phyloP scores from a whole-genome alignment of 1,140 invertebrate species.

The Achatina immaculata region DNA sequence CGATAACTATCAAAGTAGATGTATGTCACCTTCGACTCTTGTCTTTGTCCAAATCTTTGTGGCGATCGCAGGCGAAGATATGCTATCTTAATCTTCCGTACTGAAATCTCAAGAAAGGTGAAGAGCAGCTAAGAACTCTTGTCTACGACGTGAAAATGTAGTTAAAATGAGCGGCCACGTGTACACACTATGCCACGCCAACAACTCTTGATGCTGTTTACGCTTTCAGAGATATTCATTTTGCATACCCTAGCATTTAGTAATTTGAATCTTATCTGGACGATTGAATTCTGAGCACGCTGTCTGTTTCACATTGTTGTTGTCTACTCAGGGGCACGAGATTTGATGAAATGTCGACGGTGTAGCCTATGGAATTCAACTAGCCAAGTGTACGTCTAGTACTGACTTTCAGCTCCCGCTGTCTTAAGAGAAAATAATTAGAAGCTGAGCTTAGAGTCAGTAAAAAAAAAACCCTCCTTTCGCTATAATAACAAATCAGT shows the following conservation, averaged over 20 bases:
- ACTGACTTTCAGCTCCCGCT: no score
- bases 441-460: no score
- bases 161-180: background rate
- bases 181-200: background rate
- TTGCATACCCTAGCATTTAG: no score
- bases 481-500: no score
- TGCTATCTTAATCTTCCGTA: background rate
- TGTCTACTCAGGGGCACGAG: background rate
- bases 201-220: conserved; percentile 5
- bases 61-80: background rate
- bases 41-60: background rate
- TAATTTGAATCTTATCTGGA: background rate
- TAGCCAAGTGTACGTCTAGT: no score
- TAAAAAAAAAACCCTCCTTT: no score
- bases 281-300: background rate
- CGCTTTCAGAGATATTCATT: background rate
- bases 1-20: no score
- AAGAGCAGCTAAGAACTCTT: background rate
- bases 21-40: background rate
- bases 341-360: background rate
- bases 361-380: no score
- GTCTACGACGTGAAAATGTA: background rate
- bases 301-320: background rate
- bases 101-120: background rate
- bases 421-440: no score